These are phyloP conservation scores for Drosophila parabipectinata DNA, from an alignment of 1,140 invertebrate species.

Conservation along the genomic window DNA sequence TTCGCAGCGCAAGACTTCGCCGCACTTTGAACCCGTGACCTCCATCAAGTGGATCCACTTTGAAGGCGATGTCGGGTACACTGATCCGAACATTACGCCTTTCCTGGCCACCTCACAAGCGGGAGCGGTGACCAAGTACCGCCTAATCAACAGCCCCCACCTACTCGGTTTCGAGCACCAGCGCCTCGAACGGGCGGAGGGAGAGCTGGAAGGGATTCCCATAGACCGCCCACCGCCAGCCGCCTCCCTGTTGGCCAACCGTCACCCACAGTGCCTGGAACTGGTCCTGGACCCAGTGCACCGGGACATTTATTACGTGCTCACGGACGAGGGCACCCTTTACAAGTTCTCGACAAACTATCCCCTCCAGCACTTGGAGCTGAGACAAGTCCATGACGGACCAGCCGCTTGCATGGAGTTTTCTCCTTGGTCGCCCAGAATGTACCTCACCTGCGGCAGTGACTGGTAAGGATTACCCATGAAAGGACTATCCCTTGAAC, in stretches of 20 bases:
- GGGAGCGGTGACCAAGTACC: slow-evolving; percentile 86
- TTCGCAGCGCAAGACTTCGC: slow-evolving; percentile 85
- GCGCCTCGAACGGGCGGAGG: slow-evolving; percentile 87
- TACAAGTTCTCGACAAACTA: slow-evolving; percentile 89
- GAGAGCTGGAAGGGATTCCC: slow-evolving; percentile 86
- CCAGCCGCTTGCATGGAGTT: slow-evolving; percentile 90
- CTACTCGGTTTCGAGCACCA: slow-evolving; percentile 86
- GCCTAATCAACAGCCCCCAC: slow-evolving; percentile 79
- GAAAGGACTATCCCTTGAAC: too few relatives aligned
- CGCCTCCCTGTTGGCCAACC: slow-evolving; percentile 54
- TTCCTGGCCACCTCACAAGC: slow-evolving; percentile 86
- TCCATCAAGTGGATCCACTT: slow-evolving; percentile 86
- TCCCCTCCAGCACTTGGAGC: slow-evolving; percentile 87
- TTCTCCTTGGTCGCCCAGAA: slow-evolving; percentile 90
- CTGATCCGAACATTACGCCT: slow-evolving; percentile 66
- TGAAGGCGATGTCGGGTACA: slow-evolving; percentile 80
- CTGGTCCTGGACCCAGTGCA: slow-evolving; percentile 88
- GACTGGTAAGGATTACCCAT: slow-evolving; percentile 88
- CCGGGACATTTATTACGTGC: slow-evolving; percentile 89
- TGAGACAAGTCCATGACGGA: slow-evolving; percentile 90
- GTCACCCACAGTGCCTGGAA: slow-evolving; percentile 86
- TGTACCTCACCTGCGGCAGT: slow-evolving; percentile 92
- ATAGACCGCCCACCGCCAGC: slow-evolving; percentile 29
- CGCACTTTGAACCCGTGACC: slow-evolving; percentile 88
- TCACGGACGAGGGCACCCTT: slow-evolving; percentile 92